Evolutionary conservation across 2,888 invertebrate genomes (phyloP).

Genomic region (Blomia tropicalis): DNA sequence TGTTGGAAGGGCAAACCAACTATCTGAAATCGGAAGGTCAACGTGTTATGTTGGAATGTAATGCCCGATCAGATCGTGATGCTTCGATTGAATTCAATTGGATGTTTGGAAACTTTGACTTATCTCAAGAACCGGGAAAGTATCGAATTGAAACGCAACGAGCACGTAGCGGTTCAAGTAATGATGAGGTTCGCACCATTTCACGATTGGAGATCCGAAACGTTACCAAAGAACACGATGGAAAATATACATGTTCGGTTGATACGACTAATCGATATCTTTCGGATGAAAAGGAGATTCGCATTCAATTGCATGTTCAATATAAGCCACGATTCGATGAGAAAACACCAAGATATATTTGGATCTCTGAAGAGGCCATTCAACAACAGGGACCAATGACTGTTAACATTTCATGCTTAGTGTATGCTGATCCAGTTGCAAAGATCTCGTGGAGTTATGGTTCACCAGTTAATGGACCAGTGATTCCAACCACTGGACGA

Average conservation of each 20-base stretch:
- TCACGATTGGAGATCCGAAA: neutral
- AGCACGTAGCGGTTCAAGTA: neutral
- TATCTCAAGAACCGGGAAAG: neutral
- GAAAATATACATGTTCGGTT: conserved; percentile 4
- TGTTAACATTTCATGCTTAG: conserved; percentile 20
- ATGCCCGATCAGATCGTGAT: neutral
- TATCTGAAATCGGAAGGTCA: neutral
- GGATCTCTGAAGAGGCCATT: conserved; percentile 9
- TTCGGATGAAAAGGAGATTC: conserved; percentile 13
- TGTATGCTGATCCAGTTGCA: conserved; percentile 21
- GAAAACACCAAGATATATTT: conserved; percentile 15
- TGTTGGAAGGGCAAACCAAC: neutral
- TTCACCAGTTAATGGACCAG: neutral
- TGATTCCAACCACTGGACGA: neutral
- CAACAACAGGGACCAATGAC: conserved; percentile 10
- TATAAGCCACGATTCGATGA: conserved; percentile 17
- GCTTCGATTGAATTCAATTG: conserved; percentile 4
- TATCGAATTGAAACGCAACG: neutral
- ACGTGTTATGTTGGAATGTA: neutral
- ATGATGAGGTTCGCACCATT: neutral
- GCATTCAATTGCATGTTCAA: conserved; percentile 14
- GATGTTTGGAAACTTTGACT: neutral
- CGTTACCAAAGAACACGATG: conserved; percentile 18
- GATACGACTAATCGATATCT: conserved; percentile 6
- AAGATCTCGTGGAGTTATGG: neutral